phyloP scores from a whole-genome alignment of 2,113 vertebrate species.

The Eulemur macaco region DNA sequence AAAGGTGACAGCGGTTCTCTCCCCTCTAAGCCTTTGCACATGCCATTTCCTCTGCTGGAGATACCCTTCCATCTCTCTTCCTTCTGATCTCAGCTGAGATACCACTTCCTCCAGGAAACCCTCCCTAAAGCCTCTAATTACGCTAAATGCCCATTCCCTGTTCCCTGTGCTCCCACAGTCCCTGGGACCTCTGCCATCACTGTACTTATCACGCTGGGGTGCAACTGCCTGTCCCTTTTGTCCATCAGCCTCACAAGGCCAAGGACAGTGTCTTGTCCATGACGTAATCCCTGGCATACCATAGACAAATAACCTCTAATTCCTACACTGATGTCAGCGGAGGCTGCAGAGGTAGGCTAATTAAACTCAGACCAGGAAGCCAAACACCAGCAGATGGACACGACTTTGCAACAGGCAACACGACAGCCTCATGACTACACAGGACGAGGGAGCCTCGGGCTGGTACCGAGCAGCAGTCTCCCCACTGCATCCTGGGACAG shows the following conservation, averaged over 20 bases:
- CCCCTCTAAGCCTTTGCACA: background rate
- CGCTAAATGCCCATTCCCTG: background rate
- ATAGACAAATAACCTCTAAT: background rate
- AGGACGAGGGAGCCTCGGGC: rapidly evolving
- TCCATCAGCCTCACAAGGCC: background rate
- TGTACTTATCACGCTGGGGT: background rate
- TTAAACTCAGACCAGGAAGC: background rate
- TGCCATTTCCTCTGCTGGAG: background rate
- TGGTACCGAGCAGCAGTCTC: background rate
- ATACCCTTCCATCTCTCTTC: background rate
- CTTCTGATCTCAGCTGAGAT: background rate
- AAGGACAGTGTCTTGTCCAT: background rate
- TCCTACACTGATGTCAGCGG: background rate
- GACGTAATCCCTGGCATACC: background rate
- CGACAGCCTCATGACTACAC: background rate
- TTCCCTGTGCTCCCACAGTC: background rate
- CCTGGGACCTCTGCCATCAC: background rate
- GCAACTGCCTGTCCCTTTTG: background rate
- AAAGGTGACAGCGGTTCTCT: background rate
- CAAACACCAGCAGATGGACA: background rate
- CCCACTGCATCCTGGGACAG: background rate
- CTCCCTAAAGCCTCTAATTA: background rate
- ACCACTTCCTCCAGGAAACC: background rate
- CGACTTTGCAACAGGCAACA: background rate
- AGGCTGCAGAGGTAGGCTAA: background rate